These are phyloP conservation scores for Cryptocephalus moraei DNA, from an alignment of 2,888 invertebrate genomes.

Conservation along the genomic window DNA sequence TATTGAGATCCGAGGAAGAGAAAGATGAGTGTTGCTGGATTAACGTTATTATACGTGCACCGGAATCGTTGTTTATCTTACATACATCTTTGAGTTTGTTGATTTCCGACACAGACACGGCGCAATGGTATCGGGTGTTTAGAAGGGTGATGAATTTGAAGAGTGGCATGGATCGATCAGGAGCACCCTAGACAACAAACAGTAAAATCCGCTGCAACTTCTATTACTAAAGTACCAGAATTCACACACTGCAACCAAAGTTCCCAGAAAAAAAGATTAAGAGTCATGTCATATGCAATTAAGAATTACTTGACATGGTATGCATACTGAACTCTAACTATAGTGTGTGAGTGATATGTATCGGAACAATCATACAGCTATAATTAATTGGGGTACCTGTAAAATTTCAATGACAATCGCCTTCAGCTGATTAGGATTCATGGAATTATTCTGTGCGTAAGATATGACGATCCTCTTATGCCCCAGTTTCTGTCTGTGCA, in stretches of 20 bases:
- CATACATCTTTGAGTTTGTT: constrained; percentile 69
- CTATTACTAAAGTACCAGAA: too few species aligned
- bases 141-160: constrained; percentile 75
- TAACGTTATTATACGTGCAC: constrained; percentile 61
- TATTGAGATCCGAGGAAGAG: constrained; percentile 35
- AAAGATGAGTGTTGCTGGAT: constrained; percentile 48
- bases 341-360: too few species aligned
- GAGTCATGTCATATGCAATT: too few species aligned
- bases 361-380: too few species aligned
- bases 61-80: constrained; percentile 57
- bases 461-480: constrained; percentile 71
- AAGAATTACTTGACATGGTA: too few species aligned
- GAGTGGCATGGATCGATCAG: constrained; percentile 62
- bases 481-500: constrained; percentile 74
- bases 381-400: constrained; percentile 32
- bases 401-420: constrained; percentile 64
- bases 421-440: constrained; percentile 54
- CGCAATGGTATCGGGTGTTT: constrained; percentile 69
- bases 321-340: too few species aligned
- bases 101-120: constrained; percentile 60
- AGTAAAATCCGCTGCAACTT: neutral
- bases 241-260: too few species aligned
- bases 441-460: constrained; percentile 52
- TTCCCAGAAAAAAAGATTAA: too few species aligned
- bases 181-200: constrained; percentile 51